Conservation (phyloP, 2,797 vertebrate species). For the Phoebastria nigripes region DNA sequence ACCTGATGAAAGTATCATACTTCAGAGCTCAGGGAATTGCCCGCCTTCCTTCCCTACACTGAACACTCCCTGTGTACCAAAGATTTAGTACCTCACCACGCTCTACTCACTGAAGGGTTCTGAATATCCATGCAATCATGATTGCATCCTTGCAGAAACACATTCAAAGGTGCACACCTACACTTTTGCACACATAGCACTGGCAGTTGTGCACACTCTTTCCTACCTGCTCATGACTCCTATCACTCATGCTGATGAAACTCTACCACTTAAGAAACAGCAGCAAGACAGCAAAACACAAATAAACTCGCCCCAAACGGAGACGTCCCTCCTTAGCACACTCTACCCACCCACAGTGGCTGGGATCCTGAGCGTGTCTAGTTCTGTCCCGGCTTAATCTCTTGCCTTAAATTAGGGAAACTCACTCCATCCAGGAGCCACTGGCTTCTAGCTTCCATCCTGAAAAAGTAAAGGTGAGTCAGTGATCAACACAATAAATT, state of each 20-base stretch:
- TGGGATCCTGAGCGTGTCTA: background rate
- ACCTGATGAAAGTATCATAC: background rate
- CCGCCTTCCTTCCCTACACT: background rate
- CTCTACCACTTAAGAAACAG: background rate
- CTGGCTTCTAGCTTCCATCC: conserved; percentile 8
- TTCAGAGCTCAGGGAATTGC: background rate
- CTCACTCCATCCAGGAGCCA: background rate
- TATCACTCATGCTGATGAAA: background rate
- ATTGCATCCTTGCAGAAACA: background rate
- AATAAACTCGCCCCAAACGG: background rate
- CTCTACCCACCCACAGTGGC: background rate
- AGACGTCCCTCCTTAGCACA: background rate
- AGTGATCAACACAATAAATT: conserved; percentile 49
- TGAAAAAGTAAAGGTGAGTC: conserved; percentile 40
- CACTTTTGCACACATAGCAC: background rate
- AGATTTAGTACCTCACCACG: background rate
- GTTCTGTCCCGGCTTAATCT: background rate
- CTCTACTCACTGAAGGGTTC: background rate
- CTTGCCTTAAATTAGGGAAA: background rate
- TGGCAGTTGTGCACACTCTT: background rate
- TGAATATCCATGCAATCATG: background rate
- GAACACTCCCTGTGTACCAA: background rate
- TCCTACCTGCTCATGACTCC: background rate
- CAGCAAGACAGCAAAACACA: background rate
- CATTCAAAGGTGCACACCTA: background rate